phyloP scores from a whole-genome alignment of 2,797 vertebrate genomes.

The Molossus alvarezi region DNA sequence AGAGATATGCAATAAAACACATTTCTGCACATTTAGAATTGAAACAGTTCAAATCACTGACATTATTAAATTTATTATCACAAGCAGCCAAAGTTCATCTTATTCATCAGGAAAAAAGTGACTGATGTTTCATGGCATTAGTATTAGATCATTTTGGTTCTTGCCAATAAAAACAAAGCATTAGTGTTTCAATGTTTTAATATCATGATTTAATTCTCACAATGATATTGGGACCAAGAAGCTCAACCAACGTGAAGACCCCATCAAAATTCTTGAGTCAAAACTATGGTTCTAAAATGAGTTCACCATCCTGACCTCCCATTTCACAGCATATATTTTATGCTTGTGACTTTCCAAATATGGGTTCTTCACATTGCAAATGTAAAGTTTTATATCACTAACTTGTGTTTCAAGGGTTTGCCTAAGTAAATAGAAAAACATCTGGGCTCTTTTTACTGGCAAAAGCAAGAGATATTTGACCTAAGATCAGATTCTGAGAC shows the following conservation, averaged over 20 bases:
- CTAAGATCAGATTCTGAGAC: conserved; percentile 84
- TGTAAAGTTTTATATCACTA: conserved; percentile 81
- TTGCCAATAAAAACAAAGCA: conserved; percentile 92
- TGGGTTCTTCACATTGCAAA: conserved; percentile 77
- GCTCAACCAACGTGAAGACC: conserved; percentile 89
- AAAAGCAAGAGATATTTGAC: conserved; percentile 86
- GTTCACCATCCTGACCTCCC: conserved; percentile 84
- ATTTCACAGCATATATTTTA: conserved; percentile 82
- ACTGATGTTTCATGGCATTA: conserved; percentile 90
- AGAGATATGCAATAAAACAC: conserved; percentile 69
- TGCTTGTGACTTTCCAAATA: conserved; percentile 82
- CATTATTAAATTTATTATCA: conserved; percentile 92
- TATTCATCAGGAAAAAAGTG: conserved; percentile 89
- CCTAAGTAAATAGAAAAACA: conserved; percentile 89
- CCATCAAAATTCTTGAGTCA: conserved; percentile 87
- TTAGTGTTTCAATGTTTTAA: conserved; percentile 91
- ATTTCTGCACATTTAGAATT: conserved; percentile 88
- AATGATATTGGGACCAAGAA: conserved; percentile 91
- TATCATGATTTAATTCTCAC: conserved; percentile 92
- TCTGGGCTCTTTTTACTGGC: conserved; percentile 90
- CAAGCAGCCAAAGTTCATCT: conserved; percentile 91
- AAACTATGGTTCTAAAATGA: conserved; percentile 87
- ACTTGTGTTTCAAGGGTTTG: conserved; percentile 85
- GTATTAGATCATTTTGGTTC: conserved; percentile 91
- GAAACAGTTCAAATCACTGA: conserved; percentile 89